Evolutionary conservation across 2,113 vertebrate genomes (phyloP), one percentile per base, ranked within the genome.

Genomic region (Vanacampus margaritifer): DNA sequence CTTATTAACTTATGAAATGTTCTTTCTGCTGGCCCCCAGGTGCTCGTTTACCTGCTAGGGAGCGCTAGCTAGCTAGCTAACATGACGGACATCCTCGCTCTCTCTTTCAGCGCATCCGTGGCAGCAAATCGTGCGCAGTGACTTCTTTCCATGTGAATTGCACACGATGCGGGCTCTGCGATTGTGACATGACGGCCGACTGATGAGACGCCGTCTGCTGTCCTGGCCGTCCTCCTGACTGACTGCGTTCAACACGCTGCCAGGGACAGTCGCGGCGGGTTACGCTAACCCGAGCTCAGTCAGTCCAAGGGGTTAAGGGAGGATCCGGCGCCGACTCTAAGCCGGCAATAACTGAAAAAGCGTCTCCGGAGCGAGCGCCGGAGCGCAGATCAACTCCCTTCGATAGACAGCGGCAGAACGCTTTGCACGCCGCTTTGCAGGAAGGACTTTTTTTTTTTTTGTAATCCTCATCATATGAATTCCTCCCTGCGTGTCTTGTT

Each of bases 311-410:
- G 24, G 76, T 83, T 78, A 72, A 50, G 68, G 61, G 54, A 67
- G 59, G 63, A 75, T 83, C 73, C 75, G 35, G 79, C 59, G 62
- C 1, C 76, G 41, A 8, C 75, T 74, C 39, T 14, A 65, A 77
- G 60, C 65, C 48, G 37, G 73, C 68, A 76, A 69, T 79, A 83
- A 85, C 43, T n/a, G 36, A 73, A 58, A 64, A 68, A 68, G 64
- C 54, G 71, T 73, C 48, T 74, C 35, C 16, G 1, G 36, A 6
- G 59, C 21, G 13, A 6, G 59, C 21, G 13, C 21, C n/a, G 23
- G 36, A 24, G 59, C 13, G 59, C 11, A 23, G 59, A 16, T 43
- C 60, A 43, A 62, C 39, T 16, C 6, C 60, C 37, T 9, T 23
- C 26, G 59, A 23, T 41, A 36, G 58, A 61, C 58, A 61, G 35